Evolutionary conservation across 2,113 vertebrate genomes (phyloP), one percentile per base, ranked within the genome.

Genomic region (Nibea coibor): DNA sequence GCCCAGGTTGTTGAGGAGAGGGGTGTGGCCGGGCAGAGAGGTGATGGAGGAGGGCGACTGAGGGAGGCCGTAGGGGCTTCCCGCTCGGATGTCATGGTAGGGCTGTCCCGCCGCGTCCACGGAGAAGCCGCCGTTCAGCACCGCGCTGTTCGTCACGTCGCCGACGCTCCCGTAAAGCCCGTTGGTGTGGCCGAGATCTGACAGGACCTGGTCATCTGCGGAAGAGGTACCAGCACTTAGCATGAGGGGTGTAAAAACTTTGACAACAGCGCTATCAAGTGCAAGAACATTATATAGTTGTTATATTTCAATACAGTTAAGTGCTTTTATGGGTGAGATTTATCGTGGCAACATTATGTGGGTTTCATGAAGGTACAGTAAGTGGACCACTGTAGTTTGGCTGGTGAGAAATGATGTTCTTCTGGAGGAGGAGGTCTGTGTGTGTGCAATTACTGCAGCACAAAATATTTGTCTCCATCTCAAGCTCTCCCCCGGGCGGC

Each of bases 181-280:
- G 80, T 96, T 97, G 88, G 94, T 90, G 90, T 97, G 97, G 89
- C 97, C 93, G 17, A 99, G 96, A 85, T 99, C 98, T 9, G 97
- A 97, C 92, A 99, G 96, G 88, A 99, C 98, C 91, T 99, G 98
- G 68, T 99, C 98, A 51, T 99, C 98, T 99, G 96, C 14, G 88
- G 61, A 87, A 82, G 91, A 90, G 92, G 89, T 20, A 77, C 7
- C 58, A 50, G 65, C 73, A 82, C 74, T 90, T 57, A 90, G 73
- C 73, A 62, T 31, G 10, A 86, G 47, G 54, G 62, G 66, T 45
- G 57, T 76, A 48, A 84, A 84, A 58, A 82, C 48, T 68, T 43
- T 70, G 69, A 89, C 75, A 78, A 42, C 77, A 51, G 61, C n/a
- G 11, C 64, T 58, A 67, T 77, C 71, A 76, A 54, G 78, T 63